Evolutionary conservation across 2,797 vertebrate genomes (phyloP).

Genomic region (Myotis myotis): DNA sequence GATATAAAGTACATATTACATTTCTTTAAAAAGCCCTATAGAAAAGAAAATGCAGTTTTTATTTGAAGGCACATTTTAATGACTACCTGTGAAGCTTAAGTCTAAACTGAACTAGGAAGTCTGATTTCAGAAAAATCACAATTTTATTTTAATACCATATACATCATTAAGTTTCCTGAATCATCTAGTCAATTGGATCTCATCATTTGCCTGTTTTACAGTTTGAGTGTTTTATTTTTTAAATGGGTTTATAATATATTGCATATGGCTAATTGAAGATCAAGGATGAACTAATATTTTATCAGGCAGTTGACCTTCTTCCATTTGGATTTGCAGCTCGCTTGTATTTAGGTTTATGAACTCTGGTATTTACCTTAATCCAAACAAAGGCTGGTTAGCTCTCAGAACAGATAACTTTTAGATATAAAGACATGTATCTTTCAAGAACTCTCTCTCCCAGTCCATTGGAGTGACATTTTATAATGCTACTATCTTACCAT

Average conservation of each 20-base stretch:
- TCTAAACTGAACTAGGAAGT: constrained; percentile 35
- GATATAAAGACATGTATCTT: neutral
- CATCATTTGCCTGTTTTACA: neutral
- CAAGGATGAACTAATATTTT: constrained; percentile 27
- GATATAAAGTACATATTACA: neutral
- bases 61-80: constrained; percentile 18
- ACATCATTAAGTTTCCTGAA: neutral
- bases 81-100: neutral
- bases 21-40: constrained; percentile 2
- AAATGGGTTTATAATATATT: neutral
- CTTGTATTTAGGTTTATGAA: constrained; percentile 17
- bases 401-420: neutral
- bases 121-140: constrained; percentile 26
- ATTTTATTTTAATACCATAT: constrained; percentile 34
- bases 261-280: neutral
- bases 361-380: constrained; percentile 30
- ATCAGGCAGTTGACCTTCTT: constrained; percentile 50
- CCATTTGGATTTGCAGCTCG: constrained; percentile 40
- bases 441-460: constrained; percentile 12
- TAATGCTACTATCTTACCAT: neutral
- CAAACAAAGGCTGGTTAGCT: neutral
- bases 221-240: neutral
- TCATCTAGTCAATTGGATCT: neutral
- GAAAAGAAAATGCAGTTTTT: neutral
- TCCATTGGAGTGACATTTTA: neutral